These are phyloP conservation scores for Vultur gryphus DNA, from an alignment of 2,797 vertebrate genomes.

Conservation along the genomic window DNA sequence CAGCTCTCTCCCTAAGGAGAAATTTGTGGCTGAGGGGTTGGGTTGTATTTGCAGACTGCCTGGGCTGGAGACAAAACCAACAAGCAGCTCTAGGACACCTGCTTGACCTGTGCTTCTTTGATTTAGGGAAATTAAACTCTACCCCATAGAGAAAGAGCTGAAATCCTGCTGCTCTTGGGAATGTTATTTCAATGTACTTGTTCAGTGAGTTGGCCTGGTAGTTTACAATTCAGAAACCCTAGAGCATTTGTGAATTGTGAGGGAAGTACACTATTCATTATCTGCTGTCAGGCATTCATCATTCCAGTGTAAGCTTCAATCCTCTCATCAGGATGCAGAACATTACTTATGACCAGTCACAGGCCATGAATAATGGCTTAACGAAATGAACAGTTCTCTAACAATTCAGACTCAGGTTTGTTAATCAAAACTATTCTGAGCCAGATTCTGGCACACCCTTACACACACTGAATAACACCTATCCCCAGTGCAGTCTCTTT, in stretches of 20 bases:
- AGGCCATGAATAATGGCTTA: slow-evolving; percentile 62
- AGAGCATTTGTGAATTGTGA: slow-evolving; percentile 51
- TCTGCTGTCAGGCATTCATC: slow-evolving; percentile 66
- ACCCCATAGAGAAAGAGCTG: slow-evolving; percentile 26
- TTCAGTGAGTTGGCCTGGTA: slow-evolving; percentile 38
- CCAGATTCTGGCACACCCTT: slow-evolving; percentile 1
- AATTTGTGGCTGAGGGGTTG: not conserved
- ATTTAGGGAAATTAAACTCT: slow-evolving; percentile 32
- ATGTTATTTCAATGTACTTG: slow-evolving; percentile 26
- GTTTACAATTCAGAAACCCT: slow-evolving; percentile 52
- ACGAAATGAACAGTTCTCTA: slow-evolving; percentile 59
- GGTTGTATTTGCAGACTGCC: not conserved
- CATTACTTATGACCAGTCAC: slow-evolving; percentile 60
- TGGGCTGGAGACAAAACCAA: not conserved
- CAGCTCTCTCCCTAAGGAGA: not conserved
- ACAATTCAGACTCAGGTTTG: slow-evolving; percentile 30
- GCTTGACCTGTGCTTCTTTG: slow-evolving; percentile 38
- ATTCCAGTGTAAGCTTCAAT: slow-evolving; percentile 37
- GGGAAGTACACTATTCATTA: slow-evolving; percentile 60
- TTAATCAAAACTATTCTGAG: slow-evolving; percentile 60
- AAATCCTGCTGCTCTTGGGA: slow-evolving; percentile 50
- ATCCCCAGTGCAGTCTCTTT: not conserved
- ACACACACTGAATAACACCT: not conserved
- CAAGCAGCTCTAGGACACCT: slow-evolving; percentile 14
- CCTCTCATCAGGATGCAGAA: slow-evolving; percentile 65